Evolutionary conservation across 1,140 invertebrate species (phyloP).

Genomic region (Brachionus manjavacas): DNA sequence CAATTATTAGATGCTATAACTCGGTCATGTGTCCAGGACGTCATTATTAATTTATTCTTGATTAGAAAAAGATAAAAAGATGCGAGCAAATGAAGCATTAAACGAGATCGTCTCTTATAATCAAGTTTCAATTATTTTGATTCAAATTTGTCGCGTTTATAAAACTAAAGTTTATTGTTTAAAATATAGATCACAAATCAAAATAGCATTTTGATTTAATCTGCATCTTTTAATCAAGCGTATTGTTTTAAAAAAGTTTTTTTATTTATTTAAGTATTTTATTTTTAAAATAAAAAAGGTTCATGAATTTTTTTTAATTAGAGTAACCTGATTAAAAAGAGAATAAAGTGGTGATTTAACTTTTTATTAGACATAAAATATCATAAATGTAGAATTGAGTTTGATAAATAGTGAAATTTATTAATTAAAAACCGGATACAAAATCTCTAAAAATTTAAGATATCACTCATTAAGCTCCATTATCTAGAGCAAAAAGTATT

Average conservation of each 20-base stretch:
- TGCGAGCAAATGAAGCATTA: not conserved
- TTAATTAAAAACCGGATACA: not conserved
- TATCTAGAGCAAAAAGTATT: not conserved
- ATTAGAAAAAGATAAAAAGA: slow-evolving; percentile 13
- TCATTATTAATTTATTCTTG: slow-evolving; percentile 7
- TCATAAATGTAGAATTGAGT: not conserved
- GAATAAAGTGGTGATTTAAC: not conserved
- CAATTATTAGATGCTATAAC: not conserved
- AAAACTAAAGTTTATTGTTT: not conserved
- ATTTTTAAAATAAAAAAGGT: not conserved
- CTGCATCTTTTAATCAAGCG: not conserved
- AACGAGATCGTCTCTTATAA: not conserved
- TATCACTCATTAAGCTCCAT: not conserved
- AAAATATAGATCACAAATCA: not conserved
- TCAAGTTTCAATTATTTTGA: not conserved
- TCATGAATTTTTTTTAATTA: too few relatives aligned
- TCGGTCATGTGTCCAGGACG: not conserved
- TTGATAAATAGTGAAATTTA: not conserved
- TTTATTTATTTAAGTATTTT: not conserved
- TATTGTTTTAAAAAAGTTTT: not conserved
- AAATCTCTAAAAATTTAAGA: not conserved
- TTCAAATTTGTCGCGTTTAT: not conserved
- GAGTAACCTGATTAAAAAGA: not conserved
- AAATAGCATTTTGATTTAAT: not conserved
- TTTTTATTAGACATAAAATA: not conserved